Evolutionary conservation across 2,888 invertebrate species (phyloP), one percentile per base, ranked within the genome.

Genomic region (Plebejus melissa): DNA sequence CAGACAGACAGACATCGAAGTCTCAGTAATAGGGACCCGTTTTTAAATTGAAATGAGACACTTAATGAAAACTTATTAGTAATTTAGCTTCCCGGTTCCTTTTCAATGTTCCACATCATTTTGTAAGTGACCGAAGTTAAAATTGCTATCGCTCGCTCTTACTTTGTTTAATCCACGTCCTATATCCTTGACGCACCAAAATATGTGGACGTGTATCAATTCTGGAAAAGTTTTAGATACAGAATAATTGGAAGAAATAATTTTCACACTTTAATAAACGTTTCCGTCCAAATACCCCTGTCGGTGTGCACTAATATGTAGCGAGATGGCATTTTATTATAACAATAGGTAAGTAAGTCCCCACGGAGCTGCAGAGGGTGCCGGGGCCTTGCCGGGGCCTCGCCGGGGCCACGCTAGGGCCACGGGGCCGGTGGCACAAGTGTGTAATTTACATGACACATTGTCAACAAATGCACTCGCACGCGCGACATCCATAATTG

Each of bases 321-420:
- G 83, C 85, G 88, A 89, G 85, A 91, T 89, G 88, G 86, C 88
- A 88, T 93, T 93, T 91, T 93, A 92, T 90, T 92, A 91, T 91
- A 91, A 91, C 91, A 93, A 93, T 88, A 88, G 87, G 83, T 80
- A 79, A 82, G 83, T 80, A 79, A 82, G 83, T 84, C 88, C 88
- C 85, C 77, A 78, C 79, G 84, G 85, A 82, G 82, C 79, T 77
- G 77, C 57, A 28, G 69, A 75, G 71, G 60, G 75, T 32, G 77
- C 76, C 78, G 79, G 80, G 83, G 83, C 22, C 7, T 22, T 41
- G 38, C 69, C 36, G 36, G 38, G 5, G 69, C n/a, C 36, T 13
- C 3, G 13, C 32, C 38, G 32, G 65, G 65, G 22, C 60, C 76
- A 74, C 76, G 60, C 54, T 54, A 16, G 54, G 80, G 74, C 69